phyloP scores from a whole-genome alignment of 2,797 vertebrate genomes.

The Eulemur mongoz region DNA sequence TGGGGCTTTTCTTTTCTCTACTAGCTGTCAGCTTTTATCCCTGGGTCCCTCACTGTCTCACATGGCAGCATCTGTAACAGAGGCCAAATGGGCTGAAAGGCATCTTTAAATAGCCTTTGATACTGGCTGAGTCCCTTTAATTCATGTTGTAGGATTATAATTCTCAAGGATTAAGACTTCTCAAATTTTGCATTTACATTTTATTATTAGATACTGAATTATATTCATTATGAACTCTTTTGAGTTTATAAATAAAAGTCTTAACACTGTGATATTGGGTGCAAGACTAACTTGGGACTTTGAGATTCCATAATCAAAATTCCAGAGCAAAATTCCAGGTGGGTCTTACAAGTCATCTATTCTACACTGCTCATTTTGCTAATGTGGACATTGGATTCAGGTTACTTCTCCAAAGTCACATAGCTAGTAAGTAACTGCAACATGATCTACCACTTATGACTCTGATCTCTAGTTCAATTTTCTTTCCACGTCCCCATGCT shows the following conservation, averaged over 20 bases:
- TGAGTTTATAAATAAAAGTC: neutral
- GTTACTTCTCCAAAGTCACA: neutral
- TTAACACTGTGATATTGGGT: neutral
- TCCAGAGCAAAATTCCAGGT: neutral
- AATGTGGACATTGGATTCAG: neutral
- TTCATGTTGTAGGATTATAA: neutral
- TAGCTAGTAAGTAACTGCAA: neutral
- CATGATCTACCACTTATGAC: too few relatives aligned
- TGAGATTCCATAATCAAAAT: neutral
- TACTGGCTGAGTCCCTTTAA: neutral
- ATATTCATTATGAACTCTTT: neutral
- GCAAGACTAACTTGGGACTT: neutral
- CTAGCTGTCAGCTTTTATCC: slow-evolving; percentile 29
- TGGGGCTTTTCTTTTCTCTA: slow-evolving; percentile 29
- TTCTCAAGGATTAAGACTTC: neutral
- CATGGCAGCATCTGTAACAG: neutral
- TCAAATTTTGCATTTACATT: neutral
- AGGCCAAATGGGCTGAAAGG: slow-evolving; percentile 24
- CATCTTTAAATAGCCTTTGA: neutral
- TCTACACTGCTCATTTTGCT: neutral
- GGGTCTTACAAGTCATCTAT: neutral
- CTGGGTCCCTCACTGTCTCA: neutral
- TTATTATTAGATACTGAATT: neutral
- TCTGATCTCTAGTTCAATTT: neutral
- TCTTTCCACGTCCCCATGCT: neutral